Percentiles rank a stretch among this genome's conserved stretches.
phyloP scores from a whole-genome alignment of 2,113 vertebrate species.

The Trematocara macrostoma region DNA sequence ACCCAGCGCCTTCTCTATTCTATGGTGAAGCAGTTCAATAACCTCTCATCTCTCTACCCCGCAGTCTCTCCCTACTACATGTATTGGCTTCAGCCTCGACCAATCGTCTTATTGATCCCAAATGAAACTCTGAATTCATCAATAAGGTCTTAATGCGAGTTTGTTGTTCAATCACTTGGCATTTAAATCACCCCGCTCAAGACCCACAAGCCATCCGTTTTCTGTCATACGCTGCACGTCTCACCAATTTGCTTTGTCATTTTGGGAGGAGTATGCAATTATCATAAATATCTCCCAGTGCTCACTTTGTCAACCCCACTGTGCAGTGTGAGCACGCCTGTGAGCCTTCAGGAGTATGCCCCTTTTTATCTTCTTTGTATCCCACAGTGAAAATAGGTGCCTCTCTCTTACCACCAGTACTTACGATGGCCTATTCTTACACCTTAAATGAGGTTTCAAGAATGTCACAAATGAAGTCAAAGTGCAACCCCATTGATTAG shows the following conservation, averaged over 20 bases:
- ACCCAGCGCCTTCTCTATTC: not conserved
- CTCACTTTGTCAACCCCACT: slow-evolving; percentile 12
- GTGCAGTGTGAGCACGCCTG: not conserved
- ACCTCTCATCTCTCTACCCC: slow-evolving; percentile 18
- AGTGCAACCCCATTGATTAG: slow-evolving; percentile 70
- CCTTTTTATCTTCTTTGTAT: slow-evolving; percentile 18
- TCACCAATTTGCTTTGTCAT: slow-evolving; percentile 62
- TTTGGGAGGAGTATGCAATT: slow-evolving; percentile 50
- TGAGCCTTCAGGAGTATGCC: not conserved
- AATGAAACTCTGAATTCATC: slow-evolving; percentile 74
- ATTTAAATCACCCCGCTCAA: slow-evolving; percentile 70
- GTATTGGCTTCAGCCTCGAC: slow-evolving; percentile 61
- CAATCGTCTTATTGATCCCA: slow-evolving; percentile 73
- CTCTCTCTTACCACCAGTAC: slow-evolving; percentile 32
- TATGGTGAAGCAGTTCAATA: slow-evolving; percentile 38
- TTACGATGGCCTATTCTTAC: slow-evolving; percentile 54
- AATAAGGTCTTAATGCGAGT: slow-evolving; percentile 75
- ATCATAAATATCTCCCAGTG: slow-evolving; percentile 47
- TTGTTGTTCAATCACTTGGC: slow-evolving; percentile 75
- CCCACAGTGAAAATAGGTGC: slow-evolving; percentile 20
- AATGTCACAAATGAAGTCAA: slow-evolving; percentile 65
- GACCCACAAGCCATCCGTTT: slow-evolving; percentile 58
- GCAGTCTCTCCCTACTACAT: slow-evolving; percentile 35
- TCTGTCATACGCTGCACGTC: slow-evolving; percentile 55
- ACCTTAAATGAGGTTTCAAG: slow-evolving; percentile 58